These are phyloP conservation scores for Lacerta bilineata DNA, from an alignment of 2,797 vertebrate genomes.

Conservation along the genomic window DNA sequence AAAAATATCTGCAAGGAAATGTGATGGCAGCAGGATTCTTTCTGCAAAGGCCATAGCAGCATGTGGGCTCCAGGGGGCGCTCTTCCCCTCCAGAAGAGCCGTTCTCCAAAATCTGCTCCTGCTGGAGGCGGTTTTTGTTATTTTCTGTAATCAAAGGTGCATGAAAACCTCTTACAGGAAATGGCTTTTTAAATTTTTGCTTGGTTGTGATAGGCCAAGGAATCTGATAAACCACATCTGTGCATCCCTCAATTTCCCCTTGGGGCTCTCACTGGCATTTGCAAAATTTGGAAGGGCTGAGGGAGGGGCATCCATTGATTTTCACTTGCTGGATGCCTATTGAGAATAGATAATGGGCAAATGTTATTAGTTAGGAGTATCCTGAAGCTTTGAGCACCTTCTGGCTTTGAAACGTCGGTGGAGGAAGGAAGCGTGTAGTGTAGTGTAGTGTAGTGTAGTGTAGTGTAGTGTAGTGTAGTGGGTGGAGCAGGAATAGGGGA, in stretches of 20 bases:
- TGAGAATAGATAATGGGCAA: not conserved
- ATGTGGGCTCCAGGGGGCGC: slow-evolving; percentile 74
- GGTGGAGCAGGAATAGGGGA: no score
- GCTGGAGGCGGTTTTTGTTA: slow-evolving; percentile 38
- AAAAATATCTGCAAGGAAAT: not conserved
- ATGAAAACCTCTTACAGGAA: slow-evolving; percentile 41
- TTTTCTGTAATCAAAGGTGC: not conserved
- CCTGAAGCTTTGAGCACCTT: rapidly evolving
- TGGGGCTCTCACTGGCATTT: not conserved
- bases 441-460: no score
- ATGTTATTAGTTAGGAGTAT: not conserved
- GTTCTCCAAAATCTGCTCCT: not conserved
- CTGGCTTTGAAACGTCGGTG: no score
- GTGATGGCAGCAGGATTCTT: not conserved
- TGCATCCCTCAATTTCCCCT: not conserved
- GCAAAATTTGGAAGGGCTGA: not conserved
- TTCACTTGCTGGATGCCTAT: not conserved
- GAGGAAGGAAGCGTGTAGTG: no score
- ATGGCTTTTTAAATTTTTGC: slow-evolving; percentile 39
- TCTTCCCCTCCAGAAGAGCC: slow-evolving; percentile 43
- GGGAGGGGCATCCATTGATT: not conserved
- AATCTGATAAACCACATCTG: not conserved
- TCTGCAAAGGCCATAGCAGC: not conserved
- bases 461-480: no score
- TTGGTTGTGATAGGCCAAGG: no score